A percentile compares a stretch with the other conserved stretches of the same genome.
phyloP scores from a whole-genome alignment of 1,140 invertebrate genomes.

The Megathymus violae region DNA sequence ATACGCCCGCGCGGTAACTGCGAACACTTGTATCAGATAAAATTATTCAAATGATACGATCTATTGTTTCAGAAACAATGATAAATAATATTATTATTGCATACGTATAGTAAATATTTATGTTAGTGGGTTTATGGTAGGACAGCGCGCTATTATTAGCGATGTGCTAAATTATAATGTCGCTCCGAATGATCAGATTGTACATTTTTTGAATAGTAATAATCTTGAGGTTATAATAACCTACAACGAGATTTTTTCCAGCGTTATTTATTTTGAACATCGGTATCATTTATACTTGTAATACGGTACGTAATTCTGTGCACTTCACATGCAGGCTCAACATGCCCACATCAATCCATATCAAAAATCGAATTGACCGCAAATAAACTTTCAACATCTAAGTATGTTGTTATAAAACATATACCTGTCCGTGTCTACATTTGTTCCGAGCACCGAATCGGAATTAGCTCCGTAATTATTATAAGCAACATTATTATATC shows the following conservation, averaged over 20 bases:
- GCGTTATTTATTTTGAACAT: background rate
- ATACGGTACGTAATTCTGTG: background rate
- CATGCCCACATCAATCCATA: background rate
- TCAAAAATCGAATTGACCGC: conserved; percentile 1
- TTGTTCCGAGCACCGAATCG: conserved; percentile 21
- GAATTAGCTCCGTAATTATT: conserved; percentile 22
- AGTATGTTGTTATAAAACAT: background rate
- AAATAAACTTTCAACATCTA: conserved; percentile 5
- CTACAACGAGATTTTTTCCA: background rate
- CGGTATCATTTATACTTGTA: background rate
- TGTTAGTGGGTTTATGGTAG: conserved; percentile 68
- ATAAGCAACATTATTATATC: conserved; percentile 25
- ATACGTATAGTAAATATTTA: conserved; percentile 76
- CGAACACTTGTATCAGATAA: conserved; percentile 77
- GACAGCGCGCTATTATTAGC: conserved; percentile 35
- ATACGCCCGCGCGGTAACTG: conserved; percentile 57
- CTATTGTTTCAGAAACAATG: conserved; percentile 80
- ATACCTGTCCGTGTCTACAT: conserved; percentile 5
- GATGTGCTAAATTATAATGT: conserved; percentile 19
- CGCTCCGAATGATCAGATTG: too few relatives aligned
- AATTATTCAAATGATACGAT: conserved; percentile 82
- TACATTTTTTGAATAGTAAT: too few relatives aligned
- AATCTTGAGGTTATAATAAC: too few relatives aligned
- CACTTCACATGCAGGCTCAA: background rate
- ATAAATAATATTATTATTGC: conserved; percentile 80